A percentile compares a stretch with the other conserved stretches of the same genome.
These are phyloP conservation scores for Perodicticus potto DNA, from an alignment of 2,797 vertebrate species.

Conservation along the genomic window DNA sequence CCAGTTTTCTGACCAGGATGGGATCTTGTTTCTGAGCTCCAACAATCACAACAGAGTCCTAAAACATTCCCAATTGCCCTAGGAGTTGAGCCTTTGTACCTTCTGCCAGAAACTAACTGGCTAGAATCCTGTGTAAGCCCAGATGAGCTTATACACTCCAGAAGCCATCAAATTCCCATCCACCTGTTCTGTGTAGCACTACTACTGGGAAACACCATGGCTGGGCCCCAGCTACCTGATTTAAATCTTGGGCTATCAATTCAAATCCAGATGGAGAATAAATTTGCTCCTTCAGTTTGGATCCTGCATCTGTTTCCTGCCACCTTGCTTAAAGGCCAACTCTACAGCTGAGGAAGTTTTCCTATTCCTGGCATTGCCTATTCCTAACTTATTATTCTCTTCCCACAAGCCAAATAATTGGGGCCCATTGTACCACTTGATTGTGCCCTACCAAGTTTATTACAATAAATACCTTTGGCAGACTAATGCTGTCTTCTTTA, in stretches of 20 bases:
- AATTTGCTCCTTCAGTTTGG: background rate
- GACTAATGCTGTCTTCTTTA: background rate
- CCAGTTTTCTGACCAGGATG: background rate
- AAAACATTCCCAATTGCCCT: background rate
- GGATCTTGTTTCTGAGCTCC: background rate
- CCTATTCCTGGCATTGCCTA: background rate
- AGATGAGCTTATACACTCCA: background rate
- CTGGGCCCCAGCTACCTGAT: background rate
- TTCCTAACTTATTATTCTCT: constrained; percentile 12
- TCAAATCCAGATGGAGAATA: background rate
- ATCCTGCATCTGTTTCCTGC: background rate
- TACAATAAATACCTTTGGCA: background rate
- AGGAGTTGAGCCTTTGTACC: background rate
- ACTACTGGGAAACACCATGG: background rate
- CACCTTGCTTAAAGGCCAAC: background rate
- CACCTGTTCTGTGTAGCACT: background rate
- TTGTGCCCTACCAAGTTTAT: background rate
- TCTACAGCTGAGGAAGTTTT: background rate
- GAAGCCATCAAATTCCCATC: background rate
- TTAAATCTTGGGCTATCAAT: background rate
- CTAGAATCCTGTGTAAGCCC: background rate
- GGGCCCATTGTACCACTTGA: background rate
- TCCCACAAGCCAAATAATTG: background rate
- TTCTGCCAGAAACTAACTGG: background rate
- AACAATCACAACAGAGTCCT: background rate